phyloP scores from a whole-genome alignment of 1,140 invertebrate species.

The Sesamia nonagrioides region DNA sequence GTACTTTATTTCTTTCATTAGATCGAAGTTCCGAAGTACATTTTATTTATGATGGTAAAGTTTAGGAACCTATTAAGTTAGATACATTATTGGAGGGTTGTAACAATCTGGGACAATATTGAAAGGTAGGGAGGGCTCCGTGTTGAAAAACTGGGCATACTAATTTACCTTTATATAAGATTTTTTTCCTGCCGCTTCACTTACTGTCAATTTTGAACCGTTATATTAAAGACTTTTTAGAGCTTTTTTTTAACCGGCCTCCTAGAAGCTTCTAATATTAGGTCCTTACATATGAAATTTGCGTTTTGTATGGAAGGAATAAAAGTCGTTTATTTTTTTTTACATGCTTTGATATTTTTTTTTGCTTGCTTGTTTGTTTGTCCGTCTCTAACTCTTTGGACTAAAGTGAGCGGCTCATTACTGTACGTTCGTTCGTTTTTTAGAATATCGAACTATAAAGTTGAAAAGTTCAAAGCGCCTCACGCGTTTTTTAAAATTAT shows the following conservation, averaged over 20 bases:
- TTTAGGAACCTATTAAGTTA: slow-evolving; percentile 52
- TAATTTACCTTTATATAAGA: slow-evolving; percentile 31
- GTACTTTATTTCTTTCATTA: slow-evolving; percentile 74
- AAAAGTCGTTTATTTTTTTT: too few species aligned
- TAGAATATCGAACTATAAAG: too few species aligned
- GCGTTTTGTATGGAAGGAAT: too few species aligned
- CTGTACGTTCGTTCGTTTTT: too few species aligned
- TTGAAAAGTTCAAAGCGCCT: too few species aligned
- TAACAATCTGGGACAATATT: slow-evolving; percentile 17
- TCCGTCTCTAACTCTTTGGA: too few species aligned
- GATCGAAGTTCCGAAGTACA: slow-evolving; percentile 59
- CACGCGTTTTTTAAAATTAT: too few species aligned
- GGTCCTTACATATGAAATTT: too few species aligned
- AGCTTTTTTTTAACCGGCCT: too few species aligned
- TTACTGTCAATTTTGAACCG: neutral
- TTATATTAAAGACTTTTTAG: neutral
- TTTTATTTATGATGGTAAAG: slow-evolving; percentile 67
- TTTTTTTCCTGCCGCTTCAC: slow-evolving; percentile 2
- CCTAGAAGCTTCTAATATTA: neutral
- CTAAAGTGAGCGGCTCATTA: too few species aligned
- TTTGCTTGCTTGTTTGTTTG: too few species aligned
- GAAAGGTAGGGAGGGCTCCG: neutral
- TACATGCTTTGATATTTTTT: too few species aligned
- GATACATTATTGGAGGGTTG: slow-evolving; percentile 27
- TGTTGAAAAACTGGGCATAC: slow-evolving; percentile 20